Conservation (phyloP, 1,140 invertebrate species). For the Leptonema lineaticorne region DNA sequence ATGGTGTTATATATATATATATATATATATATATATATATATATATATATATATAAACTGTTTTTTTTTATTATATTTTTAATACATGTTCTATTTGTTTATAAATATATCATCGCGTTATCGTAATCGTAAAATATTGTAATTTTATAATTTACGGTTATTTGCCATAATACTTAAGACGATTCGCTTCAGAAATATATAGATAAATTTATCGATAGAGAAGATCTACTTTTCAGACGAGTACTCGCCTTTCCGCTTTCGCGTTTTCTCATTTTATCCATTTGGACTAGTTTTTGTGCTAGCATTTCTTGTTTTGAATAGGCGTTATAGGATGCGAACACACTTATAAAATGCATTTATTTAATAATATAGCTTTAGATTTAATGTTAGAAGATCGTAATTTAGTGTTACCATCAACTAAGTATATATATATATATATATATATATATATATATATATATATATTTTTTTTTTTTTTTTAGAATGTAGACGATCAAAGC, state of each 20-base stretch:
- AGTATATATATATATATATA: no score
- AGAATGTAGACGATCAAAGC: slow-evolving; percentile 43
- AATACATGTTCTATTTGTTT: no score
- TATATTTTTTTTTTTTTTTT: slow-evolving; percentile 28
- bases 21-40: no score
- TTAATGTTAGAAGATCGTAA: not conserved
- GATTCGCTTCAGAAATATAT: not conserved
- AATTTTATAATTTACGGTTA: not conserved
- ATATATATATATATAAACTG: no score
- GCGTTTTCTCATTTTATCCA: slow-evolving; percentile 16
- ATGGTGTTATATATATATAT: no score
- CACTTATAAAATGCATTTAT: not conserved
- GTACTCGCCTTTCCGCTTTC: slow-evolving; percentile 7
- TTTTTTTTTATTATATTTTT: no score
- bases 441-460: not conserved
- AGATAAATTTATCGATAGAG: not conserved
- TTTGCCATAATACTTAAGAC: not conserved
- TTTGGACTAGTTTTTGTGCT: slow-evolving; percentile 14
- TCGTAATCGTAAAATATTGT: not conserved
- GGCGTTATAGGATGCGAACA: not conserved
- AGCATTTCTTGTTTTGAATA: not conserved
- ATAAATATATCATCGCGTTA: no score
- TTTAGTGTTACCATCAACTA: no score
- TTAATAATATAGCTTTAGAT: not conserved
- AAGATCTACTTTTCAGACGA: slow-evolving; percentile 1